Conservation (phyloP, 2,113 vertebrate species). For the Thamnophis sirtalis region DNA sequence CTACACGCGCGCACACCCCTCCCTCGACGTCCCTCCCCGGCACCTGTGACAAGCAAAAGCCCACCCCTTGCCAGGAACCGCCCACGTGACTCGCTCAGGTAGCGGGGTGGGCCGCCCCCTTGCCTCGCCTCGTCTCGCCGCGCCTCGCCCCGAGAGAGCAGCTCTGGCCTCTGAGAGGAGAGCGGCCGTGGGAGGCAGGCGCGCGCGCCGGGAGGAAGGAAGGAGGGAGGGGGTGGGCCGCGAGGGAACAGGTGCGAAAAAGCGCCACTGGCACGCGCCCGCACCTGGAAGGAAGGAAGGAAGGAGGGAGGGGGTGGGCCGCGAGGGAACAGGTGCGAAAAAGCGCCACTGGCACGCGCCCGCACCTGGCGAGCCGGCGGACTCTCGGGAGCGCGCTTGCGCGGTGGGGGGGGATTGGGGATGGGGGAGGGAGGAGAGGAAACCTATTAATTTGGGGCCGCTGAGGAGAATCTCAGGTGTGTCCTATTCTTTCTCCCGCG, state of each 20-base stretch:
- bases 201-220: not conserved
- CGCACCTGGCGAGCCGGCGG: not conserved
- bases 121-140: not conserved
- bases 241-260: not conserved
- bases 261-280: not conserved
- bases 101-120: slow-evolving; percentile 1
- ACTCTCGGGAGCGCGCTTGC: not conserved
- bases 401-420: not conserved
- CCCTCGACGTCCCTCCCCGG: not conserved
- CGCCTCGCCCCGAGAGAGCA: not conserved
- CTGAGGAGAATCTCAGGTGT: not conserved
- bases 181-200: not conserved
- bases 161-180: not conserved
- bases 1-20: too few relatives aligned
- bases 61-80: not conserved
- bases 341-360: not conserved
- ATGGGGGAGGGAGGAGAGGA: not conserved
- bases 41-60: not conserved
- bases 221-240: too few relatives aligned
- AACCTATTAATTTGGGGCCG: not conserved
- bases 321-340: not conserved
- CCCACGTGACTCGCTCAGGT: slow-evolving; percentile 22
- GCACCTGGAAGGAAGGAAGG: not conserved
- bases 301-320: too few relatives aligned
- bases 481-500: not conserved